Evolutionary conservation across 2,797 vertebrate species (phyloP).

Genomic region (Erpetoichthys calabaricus): DNA sequence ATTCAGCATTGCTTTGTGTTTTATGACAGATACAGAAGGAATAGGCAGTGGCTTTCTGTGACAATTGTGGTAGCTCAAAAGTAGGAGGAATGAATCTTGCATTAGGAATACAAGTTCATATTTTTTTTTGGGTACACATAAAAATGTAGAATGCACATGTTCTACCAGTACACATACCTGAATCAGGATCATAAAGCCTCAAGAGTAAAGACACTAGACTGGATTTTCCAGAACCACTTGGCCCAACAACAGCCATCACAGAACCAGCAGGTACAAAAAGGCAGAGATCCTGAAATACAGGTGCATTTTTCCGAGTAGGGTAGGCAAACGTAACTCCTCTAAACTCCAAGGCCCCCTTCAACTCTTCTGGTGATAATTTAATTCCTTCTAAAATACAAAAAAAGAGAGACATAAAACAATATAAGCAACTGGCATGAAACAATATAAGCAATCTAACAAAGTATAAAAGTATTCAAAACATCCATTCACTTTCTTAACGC

Average conservation of each 20-base stretch:
- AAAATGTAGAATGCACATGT: no score
- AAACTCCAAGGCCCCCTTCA: conserved; percentile 78
- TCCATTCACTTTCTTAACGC: no score
- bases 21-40: no score
- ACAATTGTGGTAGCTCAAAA: no score
- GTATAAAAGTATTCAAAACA: neutral
- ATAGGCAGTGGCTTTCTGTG: no score
- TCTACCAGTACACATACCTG: conserved; percentile 36
- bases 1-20: no score
- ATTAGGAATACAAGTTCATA: no score
- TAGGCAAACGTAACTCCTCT: conserved; percentile 68
- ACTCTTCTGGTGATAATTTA: conserved; percentile 45
- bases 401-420: neutral
- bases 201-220: conserved; percentile 80
- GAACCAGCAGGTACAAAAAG: conserved; percentile 75
- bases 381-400: conserved; percentile 57
- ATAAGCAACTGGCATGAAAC: neutral
- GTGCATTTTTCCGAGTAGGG: conserved; percentile 67
- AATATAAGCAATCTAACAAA: neutral
- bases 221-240: conserved; percentile 88
- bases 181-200: conserved; percentile 67
- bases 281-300: conserved; percentile 70
- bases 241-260: conserved; percentile 80
- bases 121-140: no score
- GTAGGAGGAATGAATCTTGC: no score